Evolutionary conservation across 2,888 invertebrate species (phyloP), one percentile per base, ranked within the genome.

Genomic region (Calephelis perditalis): DNA sequence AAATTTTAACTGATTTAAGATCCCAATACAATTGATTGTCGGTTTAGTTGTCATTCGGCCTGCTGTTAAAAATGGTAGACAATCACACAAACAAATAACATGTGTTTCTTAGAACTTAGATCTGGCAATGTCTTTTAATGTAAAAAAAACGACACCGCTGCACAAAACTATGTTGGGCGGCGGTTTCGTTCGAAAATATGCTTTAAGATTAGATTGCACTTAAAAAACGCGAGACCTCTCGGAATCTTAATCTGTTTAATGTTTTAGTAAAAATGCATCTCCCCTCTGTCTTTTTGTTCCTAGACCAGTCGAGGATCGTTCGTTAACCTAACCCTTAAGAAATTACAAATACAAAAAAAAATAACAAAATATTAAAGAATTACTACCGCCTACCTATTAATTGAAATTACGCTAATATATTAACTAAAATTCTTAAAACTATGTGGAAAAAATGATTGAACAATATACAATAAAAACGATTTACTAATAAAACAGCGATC

Each of bases 401-500:
- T 84, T 82, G 79, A 86, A 84, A 86, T 85, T 89, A 89, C 81
- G 72, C 87, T 89, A 89, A 73, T 73, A 70, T 83, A 86, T 80
- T 76, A 90, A 87, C 86, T 89, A 87, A 89, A 88, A 82, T 84
- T 67, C 85, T 84, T 87, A 85, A 71, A 83, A 78, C 84, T 89
- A 88, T 79, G 83, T 88, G 88, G 88, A 89, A 89, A 83, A 67
- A 88, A 87, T 85, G 75, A 87, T 86, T 79, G 87, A 89, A 89
- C 87, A 89, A 87, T 88, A 84, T 88, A 88, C 86, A 89, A 84
- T 86, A 87, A 86, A 84, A 88, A 86, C 85, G 85, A 86, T 89
- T 88, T 79, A 87, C 87, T 88, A 87, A 80, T 81, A 85, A 82
- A 73, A 73, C 84, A 86, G 85, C 78, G 82, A 80, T 74, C 81